A percentile compares a stretch with the other conserved stretches of the same genome.
These are phyloP conservation scores for Ptychoptera albimana DNA, from an alignment of 2,888 invertebrate genomes.

Conservation along the genomic window DNA sequence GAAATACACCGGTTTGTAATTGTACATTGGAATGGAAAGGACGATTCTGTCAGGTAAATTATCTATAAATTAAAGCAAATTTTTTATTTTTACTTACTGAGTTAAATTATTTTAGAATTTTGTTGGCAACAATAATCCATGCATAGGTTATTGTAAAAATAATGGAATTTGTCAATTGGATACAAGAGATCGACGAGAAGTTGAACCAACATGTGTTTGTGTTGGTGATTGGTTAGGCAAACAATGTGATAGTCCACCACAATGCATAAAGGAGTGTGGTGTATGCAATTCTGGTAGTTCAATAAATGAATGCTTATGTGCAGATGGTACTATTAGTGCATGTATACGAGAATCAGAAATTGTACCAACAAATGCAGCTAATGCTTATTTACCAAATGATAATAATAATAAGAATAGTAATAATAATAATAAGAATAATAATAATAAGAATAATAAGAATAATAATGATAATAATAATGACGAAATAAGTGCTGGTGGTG, in stretches of 20 bases:
- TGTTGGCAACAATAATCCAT: slow-evolving; percentile 45
- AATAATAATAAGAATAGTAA: too few species aligned
- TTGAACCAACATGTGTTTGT: slow-evolving; percentile 37
- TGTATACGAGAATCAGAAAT: slow-evolving; percentile 27
- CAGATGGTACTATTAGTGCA: slow-evolving; percentile 20
- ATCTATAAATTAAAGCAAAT: neutral
- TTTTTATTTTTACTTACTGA: neutral
- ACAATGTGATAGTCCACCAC: slow-evolving; percentile 35
- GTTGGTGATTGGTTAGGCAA: slow-evolving; percentile 39
- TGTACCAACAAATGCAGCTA: slow-evolving; percentile 24
- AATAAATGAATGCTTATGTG: slow-evolving; percentile 28
- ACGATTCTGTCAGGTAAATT: slow-evolving; percentile 34
- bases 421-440: too few species aligned
- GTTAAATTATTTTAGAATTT: slow-evolving; percentile 22
- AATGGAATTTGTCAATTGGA: slow-evolving; percentile 42
- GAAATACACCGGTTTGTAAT: slow-evolving; percentile 34
- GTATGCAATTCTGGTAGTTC: slow-evolving; percentile 25
- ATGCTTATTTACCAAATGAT: slow-evolving; percentile 13
- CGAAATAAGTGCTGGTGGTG: slow-evolving; percentile 13
- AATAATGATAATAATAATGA: slow-evolving; percentile 10
- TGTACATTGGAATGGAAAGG: slow-evolving; percentile 40
- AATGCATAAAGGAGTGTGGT: slow-evolving; percentile 24
- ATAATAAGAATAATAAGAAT: neutral
- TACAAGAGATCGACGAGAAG: slow-evolving; percentile 19
- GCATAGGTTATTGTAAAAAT: slow-evolving; percentile 38